Base-by-base conservation (phyloP, 2,888 invertebrate species). In the Drosophila buzzatii region DNA sequence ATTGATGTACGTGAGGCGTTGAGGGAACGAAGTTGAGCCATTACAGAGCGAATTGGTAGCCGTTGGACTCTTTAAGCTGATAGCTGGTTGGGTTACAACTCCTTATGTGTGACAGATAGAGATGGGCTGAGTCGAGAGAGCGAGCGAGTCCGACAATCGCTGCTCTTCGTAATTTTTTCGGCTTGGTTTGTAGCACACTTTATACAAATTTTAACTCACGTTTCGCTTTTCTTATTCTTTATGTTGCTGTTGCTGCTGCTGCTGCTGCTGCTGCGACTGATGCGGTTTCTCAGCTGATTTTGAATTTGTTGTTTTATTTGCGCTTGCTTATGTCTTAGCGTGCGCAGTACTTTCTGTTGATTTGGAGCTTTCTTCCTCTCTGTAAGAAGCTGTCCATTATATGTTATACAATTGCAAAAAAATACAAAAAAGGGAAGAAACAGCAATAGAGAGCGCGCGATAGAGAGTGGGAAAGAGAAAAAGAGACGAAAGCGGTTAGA, bases 21-120 rank as follows among this genome's bases (percentile, higher is more conserved):
- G 76, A 92, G 80, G 72, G 92, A 91, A 89, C 93, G 93, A 90
- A 93, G 91, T 91, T 93, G 93, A 91, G 93, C 93, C 93, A 93
- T 93, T 91, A 92, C 92, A 91, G 82, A 82, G 63, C 44, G 47
- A 49, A 35, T 35, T 14, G 20, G 31, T 9, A 31, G 14, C 18
- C 10, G 35, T 35, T 49, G 31, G 37, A 7, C 27, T 33, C 23
- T 3, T 10, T 10, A 41, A 64, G 12, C 23, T 44, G 51, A 8
- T 27, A 27, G 27, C 27, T 27, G 27, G 27, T 6, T 20, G 9
- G 7, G 12, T 39, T 66, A 31, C 52, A 31, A 45, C 66, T 66
- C 23, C 67, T 45, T 53, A 9, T n/a, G 1, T 51, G 49, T 18
- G 49, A 51, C 16, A 41, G 41, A 18, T n/a, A 31, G 18, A 31